Conservation (phyloP, 2,113 vertebrate genomes). For the Sphyrna mokarran region DNA sequence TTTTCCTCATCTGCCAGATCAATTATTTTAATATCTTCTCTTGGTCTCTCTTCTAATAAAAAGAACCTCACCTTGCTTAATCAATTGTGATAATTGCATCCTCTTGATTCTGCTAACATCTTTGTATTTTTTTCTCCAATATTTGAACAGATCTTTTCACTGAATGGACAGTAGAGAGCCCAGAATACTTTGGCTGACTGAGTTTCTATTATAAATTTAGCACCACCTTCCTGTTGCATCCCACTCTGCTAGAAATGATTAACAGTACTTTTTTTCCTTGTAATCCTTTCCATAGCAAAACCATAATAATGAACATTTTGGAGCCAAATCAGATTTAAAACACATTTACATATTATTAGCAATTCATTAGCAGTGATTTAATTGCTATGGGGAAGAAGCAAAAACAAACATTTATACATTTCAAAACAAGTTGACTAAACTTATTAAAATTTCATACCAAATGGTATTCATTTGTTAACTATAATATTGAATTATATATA, state of each 20-base stretch:
- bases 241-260: background rate
- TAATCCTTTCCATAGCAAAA: background rate
- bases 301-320: background rate
- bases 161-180: background rate
- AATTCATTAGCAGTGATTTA: background rate
- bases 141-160: background rate
- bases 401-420: background rate
- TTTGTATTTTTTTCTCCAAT: background rate
- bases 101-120: background rate
- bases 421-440: background rate
- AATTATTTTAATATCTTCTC: background rate
- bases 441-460: background rate
- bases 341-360: background rate
- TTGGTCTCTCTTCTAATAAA: background rate
- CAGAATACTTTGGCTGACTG: background rate
- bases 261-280: background rate
- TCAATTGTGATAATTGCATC: background rate
- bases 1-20: background rate
- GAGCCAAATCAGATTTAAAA: background rate
- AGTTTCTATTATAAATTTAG: background rate
- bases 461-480: background rate
- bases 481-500: background rate
- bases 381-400: background rate
- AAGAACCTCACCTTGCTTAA: background rate
- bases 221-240: background rate